Percentiles rank a stretch among this genome's conserved stretches.
These are phyloP conservation scores for Leptopilina boulardi DNA, from an alignment of 1,140 invertebrate genomes.

Conservation along the genomic window DNA sequence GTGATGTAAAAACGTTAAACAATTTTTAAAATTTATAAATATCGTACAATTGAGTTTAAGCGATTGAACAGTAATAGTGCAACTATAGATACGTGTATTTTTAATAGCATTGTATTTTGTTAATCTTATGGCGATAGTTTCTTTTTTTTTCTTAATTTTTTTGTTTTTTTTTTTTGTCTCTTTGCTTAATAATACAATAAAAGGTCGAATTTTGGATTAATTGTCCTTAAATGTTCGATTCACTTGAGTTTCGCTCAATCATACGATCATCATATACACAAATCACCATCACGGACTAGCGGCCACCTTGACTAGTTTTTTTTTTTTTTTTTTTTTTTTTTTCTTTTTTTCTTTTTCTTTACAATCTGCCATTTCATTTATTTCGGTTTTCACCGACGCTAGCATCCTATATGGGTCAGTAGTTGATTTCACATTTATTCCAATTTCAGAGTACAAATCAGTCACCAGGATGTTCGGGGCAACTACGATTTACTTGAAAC, in stretches of 20 bases:
- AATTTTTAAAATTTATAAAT: slow-evolving; percentile 70
- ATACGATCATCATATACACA: slow-evolving; percentile 62
- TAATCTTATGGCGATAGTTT: slow-evolving; percentile 68
- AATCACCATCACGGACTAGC: slow-evolving; percentile 73
- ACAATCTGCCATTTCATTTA: slow-evolving; percentile 52
- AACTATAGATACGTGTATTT: slow-evolving; percentile 71
- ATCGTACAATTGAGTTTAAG: slow-evolving; percentile 72
- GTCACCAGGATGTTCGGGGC: slow-evolving; percentile 96
- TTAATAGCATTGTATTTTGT: slow-evolving; percentile 70
- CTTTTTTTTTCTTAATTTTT: no score
- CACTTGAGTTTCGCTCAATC: slow-evolving; percentile 55
- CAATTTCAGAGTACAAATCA: slow-evolving; percentile 77
- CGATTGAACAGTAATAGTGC: slow-evolving; percentile 71
- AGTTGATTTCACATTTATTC: slow-evolving; percentile 55
- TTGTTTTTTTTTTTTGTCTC: slow-evolving; percentile 54
- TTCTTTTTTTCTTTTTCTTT: no score
- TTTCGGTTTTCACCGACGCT: slow-evolving; percentile 55
- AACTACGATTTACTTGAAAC: slow-evolving; percentile 98
- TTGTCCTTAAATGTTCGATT: slow-evolving; percentile 62
- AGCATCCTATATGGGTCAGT: slow-evolving; percentile 57
- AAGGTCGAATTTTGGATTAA: slow-evolving; percentile 60
- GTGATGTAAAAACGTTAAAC: slow-evolving; percentile 69
- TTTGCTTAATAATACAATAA: slow-evolving; percentile 56
- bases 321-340: slow-evolving; percentile 41
- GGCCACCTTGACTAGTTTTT: slow-evolving; percentile 75